Conservation (phyloP, 2,797 vertebrate genomes). For the Myiotriccus ornatus region DNA sequence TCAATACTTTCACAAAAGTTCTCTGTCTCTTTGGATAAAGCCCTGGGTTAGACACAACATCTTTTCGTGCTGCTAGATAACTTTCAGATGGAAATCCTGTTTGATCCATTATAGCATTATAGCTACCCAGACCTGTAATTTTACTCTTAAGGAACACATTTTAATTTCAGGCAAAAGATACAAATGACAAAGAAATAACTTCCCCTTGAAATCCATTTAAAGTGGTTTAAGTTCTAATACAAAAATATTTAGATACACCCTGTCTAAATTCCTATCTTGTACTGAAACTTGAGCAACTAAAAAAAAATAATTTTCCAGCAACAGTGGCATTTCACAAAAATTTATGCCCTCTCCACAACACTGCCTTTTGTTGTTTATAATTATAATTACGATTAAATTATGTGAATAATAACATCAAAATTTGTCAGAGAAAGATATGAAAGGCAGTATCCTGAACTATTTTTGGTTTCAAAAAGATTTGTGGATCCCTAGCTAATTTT, state of each 20-base stretch:
- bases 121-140: background rate
- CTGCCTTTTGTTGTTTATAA: conserved; percentile 14
- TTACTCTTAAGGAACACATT: background rate
- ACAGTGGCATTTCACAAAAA: background rate
- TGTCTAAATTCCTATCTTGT: background rate
- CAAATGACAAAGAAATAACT: background rate
- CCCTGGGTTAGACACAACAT: background rate
- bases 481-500: background rate
- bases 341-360: background rate
- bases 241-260: background rate
- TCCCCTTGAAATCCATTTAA: background rate
- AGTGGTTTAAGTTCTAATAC: background rate
- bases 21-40: background rate
- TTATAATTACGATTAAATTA: background rate
- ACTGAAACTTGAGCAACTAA: background rate
- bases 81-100: background rate
- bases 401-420: background rate
- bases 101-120: background rate
- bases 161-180: background rate
- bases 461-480: conserved; percentile 9
- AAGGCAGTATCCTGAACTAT: background rate
- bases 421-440: background rate
- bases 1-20: background rate
- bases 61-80: background rate
- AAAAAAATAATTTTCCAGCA: background rate